phyloP scores from a whole-genome alignment of 2,113 vertebrate genomes.

The Brachyistius frenatus region DNA sequence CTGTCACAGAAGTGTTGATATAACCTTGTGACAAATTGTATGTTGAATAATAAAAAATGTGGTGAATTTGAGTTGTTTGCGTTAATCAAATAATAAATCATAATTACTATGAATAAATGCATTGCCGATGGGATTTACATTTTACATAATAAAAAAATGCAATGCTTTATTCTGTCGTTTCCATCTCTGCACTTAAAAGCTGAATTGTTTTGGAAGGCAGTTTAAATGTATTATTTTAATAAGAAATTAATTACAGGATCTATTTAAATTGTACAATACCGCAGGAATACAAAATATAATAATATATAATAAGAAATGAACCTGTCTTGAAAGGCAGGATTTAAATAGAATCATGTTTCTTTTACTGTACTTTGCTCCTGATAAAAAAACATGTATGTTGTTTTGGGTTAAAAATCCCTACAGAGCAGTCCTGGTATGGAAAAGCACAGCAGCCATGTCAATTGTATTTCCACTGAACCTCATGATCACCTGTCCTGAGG shows the following conservation, averaged over 20 bases:
- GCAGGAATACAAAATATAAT: not conserved
- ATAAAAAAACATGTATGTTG: constrained; percentile 7
- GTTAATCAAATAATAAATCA: not conserved
- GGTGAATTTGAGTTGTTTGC: not conserved
- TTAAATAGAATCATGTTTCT: not conserved
- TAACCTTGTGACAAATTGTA: not conserved
- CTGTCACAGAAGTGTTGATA: not conserved
- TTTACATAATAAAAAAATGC: too few species aligned
- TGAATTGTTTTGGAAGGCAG: too few species aligned
- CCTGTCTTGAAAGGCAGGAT: not conserved
- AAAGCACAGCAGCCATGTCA: constrained; percentile 36
- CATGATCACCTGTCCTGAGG: constrained; percentile 73
- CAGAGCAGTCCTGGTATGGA: constrained; percentile 36
- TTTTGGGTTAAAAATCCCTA: constrained; percentile 23
- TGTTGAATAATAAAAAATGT: not conserved
- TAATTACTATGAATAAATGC: not conserved
- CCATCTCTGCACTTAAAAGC: too few species aligned
- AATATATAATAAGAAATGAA: not conserved
- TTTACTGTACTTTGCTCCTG: not conserved
- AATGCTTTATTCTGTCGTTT: too few species aligned
- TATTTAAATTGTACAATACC: not conserved
- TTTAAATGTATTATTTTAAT: not conserved
- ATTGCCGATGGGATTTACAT: too few species aligned
- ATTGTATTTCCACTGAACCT: constrained; percentile 41
- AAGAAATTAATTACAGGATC: not conserved